These are phyloP conservation scores for Drosophila sordidula DNA, from an alignment of 2,888 invertebrate species.

Conservation along the genomic window DNA sequence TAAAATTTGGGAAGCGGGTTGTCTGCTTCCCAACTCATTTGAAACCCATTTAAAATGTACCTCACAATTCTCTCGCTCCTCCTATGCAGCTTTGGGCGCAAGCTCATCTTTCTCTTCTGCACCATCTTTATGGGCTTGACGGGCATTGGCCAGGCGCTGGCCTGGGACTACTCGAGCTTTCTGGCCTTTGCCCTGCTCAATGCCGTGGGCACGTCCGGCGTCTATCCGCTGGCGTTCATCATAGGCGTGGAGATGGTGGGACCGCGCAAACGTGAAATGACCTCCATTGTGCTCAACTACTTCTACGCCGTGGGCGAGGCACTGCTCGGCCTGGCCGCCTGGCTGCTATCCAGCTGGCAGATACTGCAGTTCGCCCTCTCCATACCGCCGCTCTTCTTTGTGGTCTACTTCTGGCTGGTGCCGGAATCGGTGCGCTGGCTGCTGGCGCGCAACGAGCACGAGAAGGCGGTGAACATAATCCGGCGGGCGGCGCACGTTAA, in stretches of 20 bases:
- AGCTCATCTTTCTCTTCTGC: constrained; percentile 87
- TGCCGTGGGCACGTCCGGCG: constrained; percentile 88
- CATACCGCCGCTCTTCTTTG: constrained; percentile 87
- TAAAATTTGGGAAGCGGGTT: too few relatives aligned
- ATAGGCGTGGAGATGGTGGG: constrained; percentile 89
- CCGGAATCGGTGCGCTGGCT: constrained; percentile 89
- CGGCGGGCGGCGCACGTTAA: constrained; percentile 87
- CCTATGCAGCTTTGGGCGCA: constrained; percentile 86
- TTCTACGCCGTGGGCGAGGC: constrained; percentile 89
- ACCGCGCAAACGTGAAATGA: constrained; percentile 87
- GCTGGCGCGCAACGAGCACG: constrained; percentile 86
- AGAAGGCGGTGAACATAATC: constrained; percentile 87
- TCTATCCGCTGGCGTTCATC: constrained; percentile 88
- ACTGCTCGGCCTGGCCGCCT: constrained; percentile 87
- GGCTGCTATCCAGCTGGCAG: constrained; percentile 88
- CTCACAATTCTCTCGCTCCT: neutral
- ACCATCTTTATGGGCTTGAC: constrained; percentile 87
- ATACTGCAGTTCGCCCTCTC: constrained; percentile 87
- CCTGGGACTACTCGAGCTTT: constrained; percentile 86
- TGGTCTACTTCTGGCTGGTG: constrained; percentile 87
- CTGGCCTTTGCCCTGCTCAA: constrained; percentile 86
- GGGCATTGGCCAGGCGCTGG: constrained; percentile 86
- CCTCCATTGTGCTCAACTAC: constrained; percentile 88
- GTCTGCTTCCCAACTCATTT: too few relatives aligned
- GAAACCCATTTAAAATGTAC: too few relatives aligned